A percentile compares a stretch with the other conserved stretches of the same genome.
These are phyloP conservation scores for Cylas formicarius DNA, from an alignment of 1,140 invertebrate species.

Conservation along the genomic window DNA sequence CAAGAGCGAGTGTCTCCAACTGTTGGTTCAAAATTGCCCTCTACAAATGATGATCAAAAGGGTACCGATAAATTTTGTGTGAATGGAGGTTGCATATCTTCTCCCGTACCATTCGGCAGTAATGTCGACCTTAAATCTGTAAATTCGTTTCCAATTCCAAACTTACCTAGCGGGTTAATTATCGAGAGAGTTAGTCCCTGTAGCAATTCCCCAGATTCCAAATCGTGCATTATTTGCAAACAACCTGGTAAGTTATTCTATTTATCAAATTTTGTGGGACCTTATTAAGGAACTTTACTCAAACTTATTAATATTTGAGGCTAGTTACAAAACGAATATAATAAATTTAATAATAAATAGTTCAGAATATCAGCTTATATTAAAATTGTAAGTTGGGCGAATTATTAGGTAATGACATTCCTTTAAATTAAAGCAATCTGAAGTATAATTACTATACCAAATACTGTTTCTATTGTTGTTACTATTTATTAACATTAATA, in stretches of 20 bases:
- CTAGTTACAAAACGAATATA: too few species aligned
- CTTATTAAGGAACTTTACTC: too few species aligned
- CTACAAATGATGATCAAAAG: neutral
- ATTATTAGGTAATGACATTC: too few species aligned
- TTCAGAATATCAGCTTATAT: too few species aligned
- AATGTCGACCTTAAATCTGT: constrained; percentile 14
- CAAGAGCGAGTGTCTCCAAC: constrained; percentile 18
- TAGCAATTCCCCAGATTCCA: constrained; percentile 42
- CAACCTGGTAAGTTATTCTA: constrained; percentile 41
- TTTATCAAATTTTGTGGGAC: too few species aligned
- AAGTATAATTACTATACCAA: too few species aligned
- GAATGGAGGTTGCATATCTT: neutral
- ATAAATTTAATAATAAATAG: too few species aligned
- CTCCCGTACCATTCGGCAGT: neutral
- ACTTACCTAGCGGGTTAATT: constrained; percentile 36
- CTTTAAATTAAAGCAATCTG: too few species aligned
- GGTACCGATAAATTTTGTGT: neutral
- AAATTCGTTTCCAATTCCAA: constrained; percentile 32
- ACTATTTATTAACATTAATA: too few species aligned
- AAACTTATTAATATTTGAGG: too few species aligned
- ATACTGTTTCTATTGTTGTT: too few species aligned
- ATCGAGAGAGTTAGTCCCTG: constrained; percentile 40
- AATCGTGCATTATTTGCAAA: constrained; percentile 44
- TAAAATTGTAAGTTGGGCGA: too few species aligned
- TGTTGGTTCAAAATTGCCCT: constrained; percentile 10